These are phyloP conservation scores for Thecophora atra DNA, from an alignment of 2,888 invertebrate genomes.

Conservation along the genomic window DNA sequence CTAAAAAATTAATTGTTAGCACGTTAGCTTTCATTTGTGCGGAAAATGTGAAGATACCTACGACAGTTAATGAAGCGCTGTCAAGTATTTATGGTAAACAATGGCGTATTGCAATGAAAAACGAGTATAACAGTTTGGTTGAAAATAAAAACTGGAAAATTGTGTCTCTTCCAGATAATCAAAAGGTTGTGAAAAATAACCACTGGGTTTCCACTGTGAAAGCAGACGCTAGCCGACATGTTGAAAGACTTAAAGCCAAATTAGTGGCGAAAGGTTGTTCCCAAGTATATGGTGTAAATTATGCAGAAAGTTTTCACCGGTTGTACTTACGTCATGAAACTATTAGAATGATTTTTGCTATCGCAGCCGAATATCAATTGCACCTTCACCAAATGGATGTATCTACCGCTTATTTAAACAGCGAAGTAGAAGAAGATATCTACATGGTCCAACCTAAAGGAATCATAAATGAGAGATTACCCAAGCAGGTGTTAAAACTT, in stretches of 20 bases:
- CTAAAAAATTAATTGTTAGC: not conserved
- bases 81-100: slow-evolving; percentile 7
- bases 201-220: slow-evolving; percentile 38
- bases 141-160: slow-evolving; percentile 34
- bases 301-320: too few relatives aligned
- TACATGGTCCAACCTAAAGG: slow-evolving; percentile 6
- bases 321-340: too few relatives aligned
- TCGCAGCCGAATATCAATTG: too few relatives aligned
- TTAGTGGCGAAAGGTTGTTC: too few relatives aligned
- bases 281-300: too few relatives aligned
- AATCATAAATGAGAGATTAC: not conserved
- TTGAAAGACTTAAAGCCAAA: slow-evolving; percentile 33
- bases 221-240: slow-evolving; percentile 15
- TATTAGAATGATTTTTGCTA: too few relatives aligned
- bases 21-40: slow-evolving; percentile 17
- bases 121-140: too few relatives aligned
- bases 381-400: too few relatives aligned
- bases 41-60: slow-evolving; percentile 4
- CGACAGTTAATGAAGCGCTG: slow-evolving; percentile 20
- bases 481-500: not conserved
- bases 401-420: too few relatives aligned
- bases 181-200: slow-evolving; percentile 28
- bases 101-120: too few relatives aligned
- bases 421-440: too few relatives aligned
- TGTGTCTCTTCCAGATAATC: slow-evolving; percentile 15